Evolutionary conservation across 2,888 invertebrate genomes (phyloP), one percentile per base, ranked within the genome.

Genomic region (Antheraea yamamai): DNA sequence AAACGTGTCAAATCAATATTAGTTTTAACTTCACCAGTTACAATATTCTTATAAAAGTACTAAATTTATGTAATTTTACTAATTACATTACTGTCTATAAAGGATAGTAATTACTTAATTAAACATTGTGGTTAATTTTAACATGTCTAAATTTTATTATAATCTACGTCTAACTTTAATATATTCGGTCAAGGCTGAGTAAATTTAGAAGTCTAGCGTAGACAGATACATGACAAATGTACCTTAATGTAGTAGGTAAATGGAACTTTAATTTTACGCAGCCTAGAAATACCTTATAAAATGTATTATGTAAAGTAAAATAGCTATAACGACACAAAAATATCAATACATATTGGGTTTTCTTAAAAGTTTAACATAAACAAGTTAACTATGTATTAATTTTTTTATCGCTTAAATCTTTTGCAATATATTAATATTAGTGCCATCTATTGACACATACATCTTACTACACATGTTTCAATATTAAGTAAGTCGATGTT

Each of bases 101-200:
- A 47, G 12, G 23, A 23, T 61, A 58, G 26, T 66, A 66, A 66
- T 66, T 26, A 30, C 26, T 16, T 16, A 30, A 30, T 1, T 18
- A 66, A 6, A 30, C 26, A 4, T 16, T 6, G 0, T 66, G 26
- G 23, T 12, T 18, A 26, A 26, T 26, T 14, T 14, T 16, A 66
- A 30, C 12, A 26, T 61, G 12, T 23, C 61, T 61, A 66, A 26
- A 6, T 26, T 66, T 66, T 16, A 30, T 20, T 10, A 16, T 66
- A 30, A 66, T 66, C 64, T 66, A 20, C 30, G 30, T 66, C 64
- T 66, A 30, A 30, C 14, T 30, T 16, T 2, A 66, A 66, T 2
- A 30, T 30, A 66, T 30, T 66, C 64, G 64, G 64, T 66, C 64
- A 66, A 66, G 64, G 64, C 1, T 66, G 64, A 66, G 30, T 30